Conservation (phyloP, 2,888 invertebrate species). For the Stenchaetothrips biformis region DNA sequence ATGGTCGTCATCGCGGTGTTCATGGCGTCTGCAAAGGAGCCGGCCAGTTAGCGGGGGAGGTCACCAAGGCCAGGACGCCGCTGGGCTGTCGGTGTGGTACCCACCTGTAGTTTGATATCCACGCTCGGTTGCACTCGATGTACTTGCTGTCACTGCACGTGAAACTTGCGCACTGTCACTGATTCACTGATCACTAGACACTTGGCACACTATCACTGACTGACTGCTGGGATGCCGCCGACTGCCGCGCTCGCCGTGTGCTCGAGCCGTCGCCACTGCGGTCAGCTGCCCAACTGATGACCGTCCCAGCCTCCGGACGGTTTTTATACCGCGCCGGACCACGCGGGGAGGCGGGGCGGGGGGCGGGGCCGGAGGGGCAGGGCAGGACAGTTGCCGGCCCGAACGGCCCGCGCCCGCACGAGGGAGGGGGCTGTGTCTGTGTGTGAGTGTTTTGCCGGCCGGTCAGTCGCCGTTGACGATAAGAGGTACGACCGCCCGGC, state of each 20-base stretch:
- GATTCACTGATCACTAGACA: no score
- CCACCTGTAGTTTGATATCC: neutral
- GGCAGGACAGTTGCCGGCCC: conserved; percentile 1
- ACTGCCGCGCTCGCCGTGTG: neutral
- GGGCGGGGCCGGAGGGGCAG: neutral
- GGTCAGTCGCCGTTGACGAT: neutral
- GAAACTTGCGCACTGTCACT: no score
- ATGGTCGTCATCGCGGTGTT: neutral
- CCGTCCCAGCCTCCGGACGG: conserved; percentile 11
- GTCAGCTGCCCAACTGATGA: neutral
- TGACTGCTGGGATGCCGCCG: neutral
- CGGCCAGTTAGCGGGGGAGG: neutral
- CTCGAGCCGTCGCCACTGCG: neutral
- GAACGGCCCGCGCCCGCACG: neutral
- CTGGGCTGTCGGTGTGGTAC: neutral
- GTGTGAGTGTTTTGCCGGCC: neutral
- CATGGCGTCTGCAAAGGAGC: conserved; percentile 2
- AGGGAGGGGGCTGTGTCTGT: neutral
- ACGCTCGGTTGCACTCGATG: neutral
- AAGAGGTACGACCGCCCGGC: neutral
- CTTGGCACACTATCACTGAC: neutral
- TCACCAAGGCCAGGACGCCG: neutral
- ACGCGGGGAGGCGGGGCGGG: neutral
- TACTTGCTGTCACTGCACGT: no score
- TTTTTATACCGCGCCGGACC: conserved; percentile 9